Evolutionary conservation across 2,113 vertebrate species (phyloP), one percentile per base, ranked within the genome.

Genomic region (Eurystomus gularis): DNA sequence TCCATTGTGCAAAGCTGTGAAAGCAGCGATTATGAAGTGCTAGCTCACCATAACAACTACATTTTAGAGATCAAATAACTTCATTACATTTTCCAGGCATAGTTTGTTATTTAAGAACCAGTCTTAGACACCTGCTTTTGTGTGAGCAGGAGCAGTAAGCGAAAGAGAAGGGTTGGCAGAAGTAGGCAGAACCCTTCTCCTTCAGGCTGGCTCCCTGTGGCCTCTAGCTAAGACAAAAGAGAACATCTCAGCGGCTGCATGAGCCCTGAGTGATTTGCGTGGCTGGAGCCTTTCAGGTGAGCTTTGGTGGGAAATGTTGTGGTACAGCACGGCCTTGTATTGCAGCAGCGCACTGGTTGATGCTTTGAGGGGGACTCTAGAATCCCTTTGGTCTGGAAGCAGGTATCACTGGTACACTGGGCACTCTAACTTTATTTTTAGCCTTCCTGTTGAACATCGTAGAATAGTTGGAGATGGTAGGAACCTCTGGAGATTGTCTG

Each of bases 191-290:
- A 31, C 31, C 4, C 8, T 57, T 55, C 81, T 42, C 33, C 40
- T 51, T 69, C 19, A 25, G 24, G 20, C 19, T 69, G 10, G 20
- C 26, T 60, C 24, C 28, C 20, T 16, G 21, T 12, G n/a, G 29
- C 7, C n/a, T 46, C 16, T 23, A 10, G 58, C 58, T 0, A 0
- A 44, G 61, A 10, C 0, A 3, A 54, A 7, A 79, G 49, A 24
- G 17, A 8, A 4, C 31, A 10, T 19, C 65, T 37, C 1, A 1
- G 66, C 0, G 4, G 15, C 46, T 33, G n/a, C 6, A 29, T 8
- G 46, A 89, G 40, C 42, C 70, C 49, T 4, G 54, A 9, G n/a
- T 2, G 1, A 26, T 37, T 54, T 58, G 18, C 0, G 3, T 44
- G 52, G 31, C 54, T 14, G 31, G 61, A 44, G 70, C 46, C 13